Base-by-base conservation (phyloP, 2,113 vertebrate species). In the Acrocephalus arundinaceus region DNA sequence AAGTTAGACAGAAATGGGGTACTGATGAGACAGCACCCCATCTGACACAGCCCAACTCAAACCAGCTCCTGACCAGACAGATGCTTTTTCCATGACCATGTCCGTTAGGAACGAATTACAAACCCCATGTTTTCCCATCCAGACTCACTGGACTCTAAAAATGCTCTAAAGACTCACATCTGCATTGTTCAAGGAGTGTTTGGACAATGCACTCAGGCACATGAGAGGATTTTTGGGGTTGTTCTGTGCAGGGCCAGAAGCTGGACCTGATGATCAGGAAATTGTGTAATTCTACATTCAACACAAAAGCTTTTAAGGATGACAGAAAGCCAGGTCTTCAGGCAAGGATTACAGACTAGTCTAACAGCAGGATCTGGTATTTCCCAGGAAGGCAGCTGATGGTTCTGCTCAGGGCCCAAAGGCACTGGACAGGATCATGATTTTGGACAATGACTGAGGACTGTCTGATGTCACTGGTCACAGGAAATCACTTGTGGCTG, bases 1-100 rank as follows among this genome's bases (percentile, higher is more conserved):
- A 39, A 37, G 28, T 9, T 25, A 70, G 51, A 51, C 11, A 35
- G 41, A 25, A 81, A 31, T 1, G 13, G 7, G n/a, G 31, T 1
- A 31, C 15, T 16, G 21, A 9, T 0, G 4, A 49, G 41, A 18
- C 1, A 31, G 54, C 19, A 24, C 0, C 45, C 30, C 5, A 0
- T n/a, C 59, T 7, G 0, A 3, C 4, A 71, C 1, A 35, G 41
- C 49, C 37, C 58, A 78, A 22, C 66, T 52, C 59, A 59, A 59
- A 59, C 9, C 37, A 78, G 58, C 46, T 65, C 68, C 28, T 23
- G 46, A 30, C 7, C 7, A 41, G 31, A 63, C 13, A 25, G 51
- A 22, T 0, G 1, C 15, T 43, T 30, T 52, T 11, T 25, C 39
- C 0, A 1, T 11, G 30, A 24, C 11, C 30, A 43, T 16, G 7